Evolutionary conservation across 2,888 invertebrate genomes (phyloP), one percentile per base, ranked within the genome.

Genomic region (Flabesymbios commensalis): DNA sequence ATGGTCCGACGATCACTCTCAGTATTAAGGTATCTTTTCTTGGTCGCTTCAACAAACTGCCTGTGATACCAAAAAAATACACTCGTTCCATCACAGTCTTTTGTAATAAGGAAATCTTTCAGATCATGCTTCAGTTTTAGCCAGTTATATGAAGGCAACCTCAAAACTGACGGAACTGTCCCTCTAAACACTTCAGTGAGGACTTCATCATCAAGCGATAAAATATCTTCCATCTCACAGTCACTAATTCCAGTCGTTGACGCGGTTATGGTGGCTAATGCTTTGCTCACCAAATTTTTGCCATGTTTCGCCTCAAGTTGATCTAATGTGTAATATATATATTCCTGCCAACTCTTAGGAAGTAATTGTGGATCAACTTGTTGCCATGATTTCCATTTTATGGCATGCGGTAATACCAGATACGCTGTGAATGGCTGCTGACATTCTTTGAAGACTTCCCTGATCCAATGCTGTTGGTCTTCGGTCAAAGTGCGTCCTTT

Each of bases 211-310:
- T 81, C 80, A 10, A 81, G 61, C 3, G 80, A 80, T 32, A 82
- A 63, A n/a, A 82, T 55, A 57, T 82, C 82, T 48, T 78, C 78
- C 75, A 82, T 78, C 69, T 82, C 82, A 61, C 74, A 72, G 67
- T 81, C 81, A 62, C 78, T 78, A 17, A 82, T 65, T 3, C 82
- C 82, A 1, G 75, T 75, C 0, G 59, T 65, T 1, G 81, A 80
- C 19, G 78, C 78, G 7, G 75, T 77, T 33, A 81, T 52, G 63
- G 76, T 78, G 24, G 75, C 72, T 47, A 80, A 63, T 3, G 73
- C 64, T 32, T 73, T 68, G 0, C 74, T 63, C 3, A 78, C 75
- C 5, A 79, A 52, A 0, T 60, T 57, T 22, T 57, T 51, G 1
- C 81, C 81, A 56, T 78, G 74, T 19, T 64, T 71, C 3, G 24